Evolutionary conservation across 2,888 invertebrate genomes (phyloP).

Genomic region (Pachliopta kotzebuea): DNA sequence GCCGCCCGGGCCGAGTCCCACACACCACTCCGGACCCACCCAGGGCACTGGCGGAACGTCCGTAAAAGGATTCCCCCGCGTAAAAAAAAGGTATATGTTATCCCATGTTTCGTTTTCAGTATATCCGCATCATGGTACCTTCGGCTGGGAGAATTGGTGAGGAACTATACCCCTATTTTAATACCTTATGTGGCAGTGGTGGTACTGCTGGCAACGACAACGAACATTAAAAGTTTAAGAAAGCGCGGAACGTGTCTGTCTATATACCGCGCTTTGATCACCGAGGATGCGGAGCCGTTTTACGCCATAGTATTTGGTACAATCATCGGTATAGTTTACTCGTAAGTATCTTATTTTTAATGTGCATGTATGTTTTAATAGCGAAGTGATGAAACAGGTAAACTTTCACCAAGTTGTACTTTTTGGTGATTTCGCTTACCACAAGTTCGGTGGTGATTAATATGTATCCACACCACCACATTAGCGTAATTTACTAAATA

Average conservation of each 20-base stretch:
- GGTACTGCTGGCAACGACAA: conserved; percentile 80
- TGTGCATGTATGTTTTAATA: not conserved
- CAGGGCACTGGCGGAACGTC: no score
- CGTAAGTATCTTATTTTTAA: conserved; percentile 57
- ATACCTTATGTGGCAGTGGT: conserved; percentile 84
- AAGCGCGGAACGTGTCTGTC: conserved; percentile 58
- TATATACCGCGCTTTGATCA: conserved; percentile 79
- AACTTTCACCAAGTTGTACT: not conserved
- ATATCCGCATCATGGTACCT: conserved; percentile 80
- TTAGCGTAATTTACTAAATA: no score
- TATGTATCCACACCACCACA: no score
- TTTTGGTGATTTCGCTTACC: no score
- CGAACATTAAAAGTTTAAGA: conserved; percentile 45
- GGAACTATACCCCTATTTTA: conserved; percentile 83
- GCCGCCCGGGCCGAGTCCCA: no score
- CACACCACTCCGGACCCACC: no score
- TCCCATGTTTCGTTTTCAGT: conserved; percentile 61
- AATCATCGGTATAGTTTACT: conserved; percentile 59
- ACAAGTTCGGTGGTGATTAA: no score
- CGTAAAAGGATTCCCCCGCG: no score
- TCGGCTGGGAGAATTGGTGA: conserved; percentile 82
- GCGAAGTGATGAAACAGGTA: not conserved
- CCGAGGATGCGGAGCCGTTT: conserved; percentile 80
- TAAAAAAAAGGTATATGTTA: no score
- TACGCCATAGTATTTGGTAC: conserved; percentile 75